phyloP scores from a whole-genome alignment of 2,797 vertebrate species.

The Telmatherina bonti region DNA sequence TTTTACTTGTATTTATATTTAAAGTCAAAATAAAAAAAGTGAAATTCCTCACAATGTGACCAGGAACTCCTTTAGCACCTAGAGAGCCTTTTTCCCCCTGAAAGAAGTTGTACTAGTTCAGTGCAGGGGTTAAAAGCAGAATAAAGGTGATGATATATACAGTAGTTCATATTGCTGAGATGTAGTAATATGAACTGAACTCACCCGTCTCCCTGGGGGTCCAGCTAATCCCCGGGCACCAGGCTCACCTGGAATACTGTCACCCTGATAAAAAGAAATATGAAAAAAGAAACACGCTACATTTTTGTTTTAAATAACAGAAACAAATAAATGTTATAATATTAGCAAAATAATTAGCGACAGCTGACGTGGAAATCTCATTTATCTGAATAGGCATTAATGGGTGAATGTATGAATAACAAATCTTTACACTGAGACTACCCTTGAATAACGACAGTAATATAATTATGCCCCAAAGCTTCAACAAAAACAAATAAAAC shows the following conservation, averaged over 20 bases:
- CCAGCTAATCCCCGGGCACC: conserved; percentile 85
- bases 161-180: too few species aligned
- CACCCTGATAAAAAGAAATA: conserved; percentile 78
- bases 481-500: too few species aligned
- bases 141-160: too few species aligned
- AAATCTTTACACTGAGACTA: neutral
- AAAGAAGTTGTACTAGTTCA: conserved; percentile 6
- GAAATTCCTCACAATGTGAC: conserved; percentile 79
- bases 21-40: neutral
- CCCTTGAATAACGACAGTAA: too few species aligned
- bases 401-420: neutral
- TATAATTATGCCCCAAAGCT: too few species aligned
- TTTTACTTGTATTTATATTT: neutral
- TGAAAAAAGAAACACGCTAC: neutral
- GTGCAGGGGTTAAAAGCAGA: neutral
- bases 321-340: neutral
- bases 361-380: neutral
- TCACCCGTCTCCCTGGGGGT: conserved; percentile 85
- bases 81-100: conserved; percentile 86
- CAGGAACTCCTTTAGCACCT: conserved; percentile 80
- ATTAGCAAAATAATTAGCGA: neutral
- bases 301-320: neutral
- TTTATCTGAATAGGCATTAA: neutral
- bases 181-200: neutral
- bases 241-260: conserved; percentile 79